These are phyloP conservation scores for Epinotia brunnichana DNA, from an alignment of 2,888 invertebrate species.

Conservation along the genomic window DNA sequence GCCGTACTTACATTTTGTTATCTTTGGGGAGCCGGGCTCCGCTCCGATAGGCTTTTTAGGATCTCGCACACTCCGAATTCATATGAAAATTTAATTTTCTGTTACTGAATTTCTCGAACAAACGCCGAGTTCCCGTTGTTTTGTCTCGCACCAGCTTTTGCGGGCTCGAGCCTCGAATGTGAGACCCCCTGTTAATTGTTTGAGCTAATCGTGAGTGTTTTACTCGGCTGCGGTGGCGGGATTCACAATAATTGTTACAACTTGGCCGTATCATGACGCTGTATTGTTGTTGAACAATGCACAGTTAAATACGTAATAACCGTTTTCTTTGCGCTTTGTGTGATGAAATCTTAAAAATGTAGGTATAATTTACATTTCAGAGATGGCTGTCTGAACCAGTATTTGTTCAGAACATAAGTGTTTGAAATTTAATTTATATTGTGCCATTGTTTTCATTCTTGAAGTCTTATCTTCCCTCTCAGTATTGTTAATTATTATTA, in stretches of 20 bases:
- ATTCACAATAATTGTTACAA: conserved; percentile 77
- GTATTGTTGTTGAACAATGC: conserved; percentile 70
- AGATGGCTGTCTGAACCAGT: background rate
- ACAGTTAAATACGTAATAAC: conserved; percentile 57
- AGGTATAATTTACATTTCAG: background rate
- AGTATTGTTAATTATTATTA: background rate
- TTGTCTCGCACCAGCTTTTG: conserved; percentile 76
- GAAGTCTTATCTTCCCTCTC: background rate
- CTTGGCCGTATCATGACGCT: conserved; percentile 68
- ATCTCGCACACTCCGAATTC: conserved; percentile 72
- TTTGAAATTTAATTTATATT: background rate
- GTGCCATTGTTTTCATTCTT: no score
- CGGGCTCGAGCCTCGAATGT: conserved; percentile 74
- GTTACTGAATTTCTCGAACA: conserved; percentile 76
- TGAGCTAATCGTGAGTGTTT: conserved; percentile 75
- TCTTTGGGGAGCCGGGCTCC: conserved; percentile 68
- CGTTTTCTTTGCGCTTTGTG: conserved; percentile 48
- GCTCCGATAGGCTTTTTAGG: conserved; percentile 74
- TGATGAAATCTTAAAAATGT: conserved; percentile 14
- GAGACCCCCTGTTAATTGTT: conserved; percentile 78
- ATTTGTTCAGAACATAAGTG: background rate
- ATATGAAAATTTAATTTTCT: conserved; percentile 82
- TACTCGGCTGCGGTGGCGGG: conserved; percentile 60
- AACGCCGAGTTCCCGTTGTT: conserved; percentile 73
- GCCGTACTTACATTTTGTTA: conserved; percentile 75